Evolutionary conservation across 1,140 invertebrate genomes (phyloP).

Genomic region (Zaprionus ghesquierei): DNA sequence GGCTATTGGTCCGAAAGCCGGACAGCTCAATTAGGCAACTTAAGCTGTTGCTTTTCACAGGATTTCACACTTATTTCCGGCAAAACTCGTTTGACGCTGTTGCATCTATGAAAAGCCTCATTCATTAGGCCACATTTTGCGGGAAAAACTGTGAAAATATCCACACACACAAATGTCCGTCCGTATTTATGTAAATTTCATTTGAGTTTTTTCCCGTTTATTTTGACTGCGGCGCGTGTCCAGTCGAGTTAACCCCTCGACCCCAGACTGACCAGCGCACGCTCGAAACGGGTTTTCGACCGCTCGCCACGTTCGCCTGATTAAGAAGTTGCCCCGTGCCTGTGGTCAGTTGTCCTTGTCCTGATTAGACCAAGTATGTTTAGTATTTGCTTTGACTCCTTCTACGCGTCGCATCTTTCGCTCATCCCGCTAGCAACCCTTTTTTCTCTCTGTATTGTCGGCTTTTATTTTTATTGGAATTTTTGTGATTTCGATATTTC

Average conservation of each 20-base stretch:
- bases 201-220: conserved; percentile 25
- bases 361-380: not conserved
- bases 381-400: not conserved
- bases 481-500: conserved; percentile 60
- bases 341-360: conserved; percentile 38
- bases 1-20: not conserved
- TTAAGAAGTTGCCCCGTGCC: conserved; percentile 52
- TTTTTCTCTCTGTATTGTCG: conserved; percentile 47
- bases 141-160: conserved; percentile 26
- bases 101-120: not conserved
- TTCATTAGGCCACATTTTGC: conserved; percentile 1
- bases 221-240: conserved; percentile 56
- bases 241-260: conserved; percentile 53
- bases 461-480: conserved; percentile 66
- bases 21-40: conserved; percentile 57
- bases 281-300: conserved; percentile 23
- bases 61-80: conserved; percentile 42
- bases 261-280: conserved; percentile 48
- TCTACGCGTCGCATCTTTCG: not conserved
- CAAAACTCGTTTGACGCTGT: conserved; percentile 54
- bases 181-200: conserved; percentile 35
- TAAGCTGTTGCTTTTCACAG: conserved; percentile 49
- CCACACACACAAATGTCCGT: not conserved
- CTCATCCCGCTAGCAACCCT: conserved; percentile 55
- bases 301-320: conserved; percentile 49